A percentile compares a stretch with the other conserved stretches of the same genome.
Evolutionary conservation across 2,797 vertebrate species (phyloP).

Genomic region (Chelon labrosus): DNA sequence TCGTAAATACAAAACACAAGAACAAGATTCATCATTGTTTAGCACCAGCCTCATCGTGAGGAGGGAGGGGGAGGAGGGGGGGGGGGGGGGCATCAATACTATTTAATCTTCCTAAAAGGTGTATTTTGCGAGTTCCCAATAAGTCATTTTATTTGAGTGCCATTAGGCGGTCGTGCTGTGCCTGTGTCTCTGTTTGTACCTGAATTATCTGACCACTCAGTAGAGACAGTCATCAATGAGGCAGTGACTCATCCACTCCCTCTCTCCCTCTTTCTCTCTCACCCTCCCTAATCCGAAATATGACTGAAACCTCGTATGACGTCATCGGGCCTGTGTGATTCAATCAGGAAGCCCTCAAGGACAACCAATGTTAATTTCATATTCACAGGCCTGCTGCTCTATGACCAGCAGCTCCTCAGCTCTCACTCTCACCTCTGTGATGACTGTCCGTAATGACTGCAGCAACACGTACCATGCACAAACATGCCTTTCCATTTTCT

Average conservation of each 20-base stretch:
- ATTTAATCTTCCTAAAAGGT: constrained; percentile 88
- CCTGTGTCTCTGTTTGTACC: constrained; percentile 80
- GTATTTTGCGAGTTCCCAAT: constrained; percentile 83
- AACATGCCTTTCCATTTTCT: background rate
- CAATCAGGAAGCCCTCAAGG: constrained; percentile 87
- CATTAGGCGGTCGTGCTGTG: constrained; percentile 79
- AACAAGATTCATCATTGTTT: constrained; percentile 66
- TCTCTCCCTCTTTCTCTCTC: background rate
- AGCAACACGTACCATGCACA: background rate
- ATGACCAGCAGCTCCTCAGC: constrained; percentile 50
- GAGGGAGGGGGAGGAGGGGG: constrained; percentile 6
- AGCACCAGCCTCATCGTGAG: constrained; percentile 38
- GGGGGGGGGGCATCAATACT: constrained; percentile 65
- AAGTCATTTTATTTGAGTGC: constrained; percentile 86
- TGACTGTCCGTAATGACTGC: constrained; percentile 15
- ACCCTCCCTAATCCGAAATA: constrained; percentile 75
- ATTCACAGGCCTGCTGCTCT: constrained; percentile 64
- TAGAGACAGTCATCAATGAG: constrained; percentile 80
- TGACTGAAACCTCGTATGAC: constrained; percentile 79
- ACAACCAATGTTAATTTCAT: constrained; percentile 86
- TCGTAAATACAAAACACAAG: constrained; percentile 43
- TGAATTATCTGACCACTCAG: constrained; percentile 84
- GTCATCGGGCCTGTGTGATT: constrained; percentile 82
- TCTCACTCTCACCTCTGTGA: constrained; percentile 54
- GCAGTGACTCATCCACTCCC: constrained; percentile 81